A percentile compares a stretch with the other conserved stretches of the same genome.
Evolutionary conservation across 2,888 invertebrate species (phyloP).

Genomic region (Stratiomys singularior): DNA sequence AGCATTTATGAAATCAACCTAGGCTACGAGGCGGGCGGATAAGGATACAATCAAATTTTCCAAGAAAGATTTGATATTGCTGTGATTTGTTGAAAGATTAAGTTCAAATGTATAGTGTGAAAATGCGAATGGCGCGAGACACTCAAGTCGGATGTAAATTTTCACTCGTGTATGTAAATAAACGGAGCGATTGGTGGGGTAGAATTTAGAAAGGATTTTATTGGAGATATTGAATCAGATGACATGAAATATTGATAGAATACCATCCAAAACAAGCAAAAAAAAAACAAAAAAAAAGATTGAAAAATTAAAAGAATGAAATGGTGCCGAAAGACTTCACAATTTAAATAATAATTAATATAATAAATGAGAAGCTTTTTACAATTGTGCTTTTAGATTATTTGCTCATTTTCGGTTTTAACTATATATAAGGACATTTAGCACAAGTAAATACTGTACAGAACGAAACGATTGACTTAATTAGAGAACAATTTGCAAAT

Average conservation of each 20-base stretch:
- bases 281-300: too few relatives aligned
- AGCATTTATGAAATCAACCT: conserved; percentile 7
- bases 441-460: not conserved
- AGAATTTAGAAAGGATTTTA: not conserved
- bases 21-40: conserved; percentile 48
- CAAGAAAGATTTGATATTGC: conserved; percentile 54
- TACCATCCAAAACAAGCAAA: not conserved
- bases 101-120: conserved; percentile 62
- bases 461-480: not conserved
- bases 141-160: conserved; percentile 24
- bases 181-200: not conserved
- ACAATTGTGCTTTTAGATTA: not conserved
- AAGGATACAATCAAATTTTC: conserved; percentile 45
- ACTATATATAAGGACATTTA: not conserved
- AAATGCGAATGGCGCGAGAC: not conserved
- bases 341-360: not conserved
- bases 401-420: not conserved
- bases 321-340: conserved; percentile 43
- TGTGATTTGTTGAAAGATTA: conserved; percentile 59
- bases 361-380: not conserved
- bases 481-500: not conserved
- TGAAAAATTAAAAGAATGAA: conserved; percentile 1
- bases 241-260: not conserved
- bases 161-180: conserved; percentile 6
- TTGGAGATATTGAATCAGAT: not conserved